Conservation (phyloP, 2,888 invertebrate genomes). For the Hetaerina titia region DNA sequence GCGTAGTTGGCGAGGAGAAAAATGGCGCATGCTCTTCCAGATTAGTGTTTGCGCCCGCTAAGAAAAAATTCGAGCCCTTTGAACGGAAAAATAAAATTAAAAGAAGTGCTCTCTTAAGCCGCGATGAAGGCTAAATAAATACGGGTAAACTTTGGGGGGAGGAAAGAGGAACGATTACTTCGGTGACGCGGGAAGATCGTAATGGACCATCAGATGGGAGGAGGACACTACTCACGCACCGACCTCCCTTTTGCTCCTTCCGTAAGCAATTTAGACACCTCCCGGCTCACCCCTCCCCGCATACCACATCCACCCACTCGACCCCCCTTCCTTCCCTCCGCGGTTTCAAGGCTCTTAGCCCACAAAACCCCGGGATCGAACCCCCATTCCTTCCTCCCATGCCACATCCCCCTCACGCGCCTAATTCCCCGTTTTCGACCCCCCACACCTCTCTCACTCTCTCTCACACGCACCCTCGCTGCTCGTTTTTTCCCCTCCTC, state of each 20-base stretch:
- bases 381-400: background rate
- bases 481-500: background rate
- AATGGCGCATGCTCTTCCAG: background rate
- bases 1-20: background rate
- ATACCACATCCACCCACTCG: background rate
- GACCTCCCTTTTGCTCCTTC: background rate
- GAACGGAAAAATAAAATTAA: background rate
- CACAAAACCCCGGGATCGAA: background rate
- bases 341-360: background rate
- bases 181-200: background rate
- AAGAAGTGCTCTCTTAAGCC: background rate
- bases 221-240: background rate
- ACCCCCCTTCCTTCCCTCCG: background rate
- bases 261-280: background rate
- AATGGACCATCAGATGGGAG: background rate
- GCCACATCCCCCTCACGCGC: background rate
- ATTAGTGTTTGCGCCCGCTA: background rate
- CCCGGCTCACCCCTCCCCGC: background rate
- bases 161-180: slow-evolving; percentile 1
- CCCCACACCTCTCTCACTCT: background rate
- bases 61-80: background rate
- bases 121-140: background rate
- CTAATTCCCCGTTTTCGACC: background rate
- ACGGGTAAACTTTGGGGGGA: background rate
- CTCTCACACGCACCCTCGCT: background rate